Percentiles rank a stretch among this genome's conserved stretches.
These are phyloP conservation scores for Paragorgia papillata DNA, from an alignment of 92 coral and sea anemone genomes.

Conservation along the genomic window DNA sequence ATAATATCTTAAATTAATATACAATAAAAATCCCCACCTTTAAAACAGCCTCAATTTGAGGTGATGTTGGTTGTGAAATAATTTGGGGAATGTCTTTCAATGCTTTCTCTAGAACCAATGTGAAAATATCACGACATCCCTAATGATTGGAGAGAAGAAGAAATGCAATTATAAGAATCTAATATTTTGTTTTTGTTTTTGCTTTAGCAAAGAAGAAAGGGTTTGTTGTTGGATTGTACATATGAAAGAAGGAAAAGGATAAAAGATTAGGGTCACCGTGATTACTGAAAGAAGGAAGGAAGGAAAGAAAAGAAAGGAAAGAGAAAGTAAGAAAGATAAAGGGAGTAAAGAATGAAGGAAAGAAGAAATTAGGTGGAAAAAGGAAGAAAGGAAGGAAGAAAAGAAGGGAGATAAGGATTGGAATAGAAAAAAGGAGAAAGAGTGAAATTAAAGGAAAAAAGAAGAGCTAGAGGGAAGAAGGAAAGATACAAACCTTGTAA, in stretches of 20 bases:
- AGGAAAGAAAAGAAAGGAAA: not conserved
- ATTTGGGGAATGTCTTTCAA: conserved; percentile 67
- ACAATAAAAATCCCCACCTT: conserved; percentile 81
- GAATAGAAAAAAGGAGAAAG: no score
- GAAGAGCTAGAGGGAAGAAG: no score
- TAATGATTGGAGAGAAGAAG: conserved; percentile 32
- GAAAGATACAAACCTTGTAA: conserved; percentile 70
- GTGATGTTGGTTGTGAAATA: conserved; percentile 71
- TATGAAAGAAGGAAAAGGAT: not conserved
- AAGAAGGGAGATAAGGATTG: no score
- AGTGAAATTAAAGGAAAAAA: no score
- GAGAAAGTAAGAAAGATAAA: not conserved
- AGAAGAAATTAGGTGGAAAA: not conserved
- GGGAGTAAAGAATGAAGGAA: not conserved
- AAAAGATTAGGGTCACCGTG: no score
- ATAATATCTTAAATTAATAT: no score
- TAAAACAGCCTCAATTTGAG: conserved; percentile 72
- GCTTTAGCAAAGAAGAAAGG: not conserved
- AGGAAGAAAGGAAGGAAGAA: not conserved
- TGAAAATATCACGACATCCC: conserved; percentile 95
- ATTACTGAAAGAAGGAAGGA: not conserved
- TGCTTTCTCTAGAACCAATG: conserved; percentile 76
- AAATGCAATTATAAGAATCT: not conserved
- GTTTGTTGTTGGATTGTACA: no score
- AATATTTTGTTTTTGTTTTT: not conserved